Evolutionary conservation across 2,113 vertebrate genomes (phyloP).

Genomic region (Caracal caracal): DNA sequence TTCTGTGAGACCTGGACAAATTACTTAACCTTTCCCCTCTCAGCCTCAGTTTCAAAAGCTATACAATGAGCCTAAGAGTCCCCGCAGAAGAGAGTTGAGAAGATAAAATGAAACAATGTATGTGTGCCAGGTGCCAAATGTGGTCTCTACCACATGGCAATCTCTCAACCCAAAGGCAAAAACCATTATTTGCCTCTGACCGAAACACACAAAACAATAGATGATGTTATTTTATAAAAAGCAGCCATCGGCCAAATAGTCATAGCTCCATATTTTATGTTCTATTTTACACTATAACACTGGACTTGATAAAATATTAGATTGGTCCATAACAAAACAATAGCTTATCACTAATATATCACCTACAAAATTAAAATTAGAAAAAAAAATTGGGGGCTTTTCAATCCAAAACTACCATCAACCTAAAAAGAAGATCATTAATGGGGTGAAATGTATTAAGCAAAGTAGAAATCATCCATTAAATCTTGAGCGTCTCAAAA

Average conservation of each 20-base stretch:
- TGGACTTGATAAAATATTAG: background rate
- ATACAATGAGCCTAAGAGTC: background rate
- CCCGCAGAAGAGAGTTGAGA: background rate
- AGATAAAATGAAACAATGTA: background rate
- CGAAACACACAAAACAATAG: background rate
- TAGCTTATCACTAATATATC: background rate
- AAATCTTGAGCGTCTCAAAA: background rate
- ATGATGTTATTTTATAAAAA: background rate
- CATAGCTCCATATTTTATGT: background rate
- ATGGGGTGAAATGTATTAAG: background rate
- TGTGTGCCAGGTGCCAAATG: background rate
- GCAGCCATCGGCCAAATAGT: background rate
- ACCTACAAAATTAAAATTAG: background rate
- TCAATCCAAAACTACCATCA: background rate
- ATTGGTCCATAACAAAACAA: background rate
- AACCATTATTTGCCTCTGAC: background rate
- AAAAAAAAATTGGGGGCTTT: background rate
- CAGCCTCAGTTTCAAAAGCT: background rate
- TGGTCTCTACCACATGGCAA: background rate
- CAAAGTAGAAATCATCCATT: background rate
- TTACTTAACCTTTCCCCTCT: background rate
- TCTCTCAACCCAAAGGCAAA: background rate
- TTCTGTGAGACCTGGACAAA: background rate
- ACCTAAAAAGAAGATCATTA: background rate
- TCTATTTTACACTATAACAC: background rate